Base-by-base conservation (phyloP, 2,797 vertebrate species). In the Corythornis leucogaster region DNA sequence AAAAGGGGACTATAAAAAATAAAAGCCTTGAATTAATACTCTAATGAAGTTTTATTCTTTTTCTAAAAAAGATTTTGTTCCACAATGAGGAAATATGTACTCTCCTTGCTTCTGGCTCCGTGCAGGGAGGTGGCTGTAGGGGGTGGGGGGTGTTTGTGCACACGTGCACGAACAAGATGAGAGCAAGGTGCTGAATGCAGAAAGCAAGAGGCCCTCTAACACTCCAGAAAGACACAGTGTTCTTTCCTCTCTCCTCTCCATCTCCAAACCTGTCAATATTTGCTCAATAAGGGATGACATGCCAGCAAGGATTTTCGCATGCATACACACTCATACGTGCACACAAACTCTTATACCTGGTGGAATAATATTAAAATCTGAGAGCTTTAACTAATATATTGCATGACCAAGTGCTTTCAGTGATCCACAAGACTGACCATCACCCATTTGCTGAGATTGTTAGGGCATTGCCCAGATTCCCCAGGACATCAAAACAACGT, bases 31-130 rank as follows among this genome's bases (percentile, higher is more conserved):
- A 86, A 96, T 96, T 96, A 96, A 97, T 96, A 93, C 84, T 95
- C 91, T 95, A 97, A 96, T 96, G 83, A 96, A 89, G 59, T 93
- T 95, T 96, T 94, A 96, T 96, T 96, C 95, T 93, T 94, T 73
- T 93, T 92, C 51, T 77, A 69, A 94, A 94, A 97, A 91, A 77
- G 66, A 92, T 88, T 95, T 67, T 84, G 85, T 93, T 93, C 85
- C 26, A 31, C 79, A 87, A 94, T 91, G 85, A 92, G 83, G 79
- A 96, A 95, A 95, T 97, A 96, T 94, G 90, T 91, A 94, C 93
- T 96, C 74, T 91, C 55, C 71, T 86, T 93, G 89, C 82, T 85
- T 85, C 80, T 79, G 43, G 33, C 69, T 94, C 51, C 43, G 0
- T 30, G 73, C 46, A 64, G 85, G 40, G 40, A 91, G 85, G 55